Evolutionary conservation across 2,888 invertebrate genomes (phyloP).

Genomic region (Dynastes tityus): DNA sequence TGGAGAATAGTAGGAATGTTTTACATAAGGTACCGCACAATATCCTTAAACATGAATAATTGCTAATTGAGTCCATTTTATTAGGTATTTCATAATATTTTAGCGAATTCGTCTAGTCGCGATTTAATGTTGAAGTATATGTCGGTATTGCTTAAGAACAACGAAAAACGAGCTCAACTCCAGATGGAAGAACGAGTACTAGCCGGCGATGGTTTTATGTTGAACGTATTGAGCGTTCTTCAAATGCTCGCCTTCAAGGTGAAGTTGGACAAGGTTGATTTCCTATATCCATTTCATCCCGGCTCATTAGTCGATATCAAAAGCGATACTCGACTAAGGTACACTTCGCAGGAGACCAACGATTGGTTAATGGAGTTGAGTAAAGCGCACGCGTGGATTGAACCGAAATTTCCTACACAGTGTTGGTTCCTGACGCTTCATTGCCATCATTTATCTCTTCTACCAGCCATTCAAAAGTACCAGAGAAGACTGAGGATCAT

Average conservation of each 20-base stretch:
- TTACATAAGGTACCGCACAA: conserved; percentile 78
- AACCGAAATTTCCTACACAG: conserved; percentile 94
- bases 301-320: conserved; percentile 81
- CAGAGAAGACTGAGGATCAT: conserved; percentile 83
- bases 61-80: background rate
- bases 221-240: conserved; percentile 92
- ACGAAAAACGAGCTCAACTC: conserved; percentile 91
- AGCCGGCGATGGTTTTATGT: conserved; percentile 95
- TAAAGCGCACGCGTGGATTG: conserved; percentile 79
- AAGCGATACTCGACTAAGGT: conserved; percentile 88
- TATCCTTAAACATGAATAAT: background rate
- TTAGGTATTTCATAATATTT: conserved; percentile 54
- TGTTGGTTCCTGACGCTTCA: conserved; percentile 98
- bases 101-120: conserved; percentile 82
- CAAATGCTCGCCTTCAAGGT: conserved; percentile 93
- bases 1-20: conserved; percentile 84
- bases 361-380: conserved; percentile 82
- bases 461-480: conserved; percentile 91
- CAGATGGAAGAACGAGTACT: conserved; percentile 90
- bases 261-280: conserved; percentile 91
- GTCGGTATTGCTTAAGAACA: conserved; percentile 82
- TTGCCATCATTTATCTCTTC: conserved; percentile 92
- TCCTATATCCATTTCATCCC: conserved; percentile 90
- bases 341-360: conserved; percentile 85
- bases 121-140: conserved; percentile 87